Conservation (phyloP, 2,888 invertebrate species). For the Drosophila limbata region DNA sequence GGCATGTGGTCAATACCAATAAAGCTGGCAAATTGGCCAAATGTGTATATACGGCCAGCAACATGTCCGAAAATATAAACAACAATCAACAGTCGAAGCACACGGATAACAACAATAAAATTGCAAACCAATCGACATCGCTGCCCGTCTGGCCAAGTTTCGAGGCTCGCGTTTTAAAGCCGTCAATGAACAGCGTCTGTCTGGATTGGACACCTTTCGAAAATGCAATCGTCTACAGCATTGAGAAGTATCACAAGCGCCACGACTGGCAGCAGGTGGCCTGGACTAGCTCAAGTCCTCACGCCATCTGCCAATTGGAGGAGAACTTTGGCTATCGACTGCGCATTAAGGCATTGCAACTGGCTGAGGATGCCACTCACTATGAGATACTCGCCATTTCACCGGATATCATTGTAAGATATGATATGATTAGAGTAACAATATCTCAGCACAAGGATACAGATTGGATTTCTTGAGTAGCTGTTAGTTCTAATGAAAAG, state of each 20-base stretch:
- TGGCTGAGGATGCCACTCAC: slow-evolving; percentile 42
- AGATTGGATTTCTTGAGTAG: not conserved
- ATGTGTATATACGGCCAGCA: slow-evolving; percentile 64
- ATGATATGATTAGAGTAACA: not conserved
- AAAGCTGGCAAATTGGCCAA: slow-evolving; percentile 71
- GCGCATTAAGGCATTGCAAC: slow-evolving; percentile 79
- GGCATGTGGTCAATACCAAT: slow-evolving; percentile 72
- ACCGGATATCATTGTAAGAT: slow-evolving; percentile 78
- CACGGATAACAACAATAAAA: slow-evolving; percentile 43
- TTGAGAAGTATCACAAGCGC: slow-evolving; percentile 79
- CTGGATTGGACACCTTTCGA: slow-evolving; percentile 78
- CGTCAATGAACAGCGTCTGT: slow-evolving; percentile 77
- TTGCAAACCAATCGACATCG: slow-evolving; percentile 32
- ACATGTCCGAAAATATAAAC: slow-evolving; percentile 61
- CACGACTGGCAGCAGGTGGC: slow-evolving; percentile 81
- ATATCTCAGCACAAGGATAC: not conserved
- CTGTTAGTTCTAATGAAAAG: not conserved
- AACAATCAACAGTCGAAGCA: slow-evolving; percentile 51
- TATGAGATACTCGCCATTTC: slow-evolving; percentile 75
- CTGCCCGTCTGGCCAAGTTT: slow-evolving; percentile 62
- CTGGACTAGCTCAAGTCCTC: slow-evolving; percentile 76
- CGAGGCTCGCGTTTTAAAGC: slow-evolving; percentile 70
- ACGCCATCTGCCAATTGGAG: slow-evolving; percentile 75
- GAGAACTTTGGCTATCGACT: slow-evolving; percentile 84
- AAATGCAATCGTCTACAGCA: slow-evolving; percentile 80